Base-by-base conservation (phyloP, 2,113 vertebrate species). In the Lasiurus borealis region DNA sequence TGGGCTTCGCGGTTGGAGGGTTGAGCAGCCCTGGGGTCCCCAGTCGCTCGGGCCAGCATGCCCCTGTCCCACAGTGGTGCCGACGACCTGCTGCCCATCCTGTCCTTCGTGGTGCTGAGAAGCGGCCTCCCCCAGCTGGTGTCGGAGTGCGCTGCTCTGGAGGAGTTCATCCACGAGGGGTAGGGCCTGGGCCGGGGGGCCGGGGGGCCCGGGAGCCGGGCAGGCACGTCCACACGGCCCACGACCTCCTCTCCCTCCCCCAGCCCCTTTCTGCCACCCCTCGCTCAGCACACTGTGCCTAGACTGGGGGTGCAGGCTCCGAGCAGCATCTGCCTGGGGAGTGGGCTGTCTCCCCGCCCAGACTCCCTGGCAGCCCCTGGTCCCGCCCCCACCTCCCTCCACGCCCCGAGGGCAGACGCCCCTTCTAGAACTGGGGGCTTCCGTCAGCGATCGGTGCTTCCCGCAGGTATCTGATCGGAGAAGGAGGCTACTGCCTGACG, bases 111-210 rank as follows among this genome's bases (percentile, higher is more conserved):
- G 97, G 99, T 99, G 19, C 98, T 99, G 96, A 98, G 97, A 64
- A 99, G 99, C 3, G 98, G 98, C 93, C 98, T 99, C 96, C 99
- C 99, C 10, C 99, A 99, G 98, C 98, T 99, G 97, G 98, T 99
- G 10, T 99, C 99, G 0, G 99, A 99, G 96, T 99, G 99, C 0
- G 98, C 99, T 0, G 99, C 99, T 1, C 91, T 99, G 97, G 99
- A 99, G 97, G 99, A 99, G 97, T 99, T 99, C 97, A 99, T 99
- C 97, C 99, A 99, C 0, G 99, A 99, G 95, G 99, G 99, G 99
- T 99, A 98, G 80, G 99, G 12, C 46, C 0, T 2, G 2, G 50
- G 34, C 44, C 13, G 40, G 8, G n/a, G n/a, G n/a, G n/a, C n/a
- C n/a, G n/a, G n/a, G 66, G 66, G 50, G 34, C 44, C 13, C 21